Conservation (phyloP, 1,140 invertebrate species). For the Reticulitermes speratus region DNA sequence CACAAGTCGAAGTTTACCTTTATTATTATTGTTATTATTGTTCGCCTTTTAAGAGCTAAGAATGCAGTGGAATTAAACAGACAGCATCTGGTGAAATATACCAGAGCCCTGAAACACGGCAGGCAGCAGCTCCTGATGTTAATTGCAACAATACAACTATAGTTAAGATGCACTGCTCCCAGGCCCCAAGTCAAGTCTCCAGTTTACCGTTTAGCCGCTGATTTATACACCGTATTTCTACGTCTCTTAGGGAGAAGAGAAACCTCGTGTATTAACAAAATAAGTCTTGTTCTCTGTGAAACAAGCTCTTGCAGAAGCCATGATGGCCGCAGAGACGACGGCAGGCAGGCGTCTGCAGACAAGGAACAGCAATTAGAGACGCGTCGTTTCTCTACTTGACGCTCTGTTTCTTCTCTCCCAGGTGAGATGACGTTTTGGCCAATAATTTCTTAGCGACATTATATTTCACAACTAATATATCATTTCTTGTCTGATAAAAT, state of each 20-base stretch:
- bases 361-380: background rate
- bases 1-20: too few relatives aligned
- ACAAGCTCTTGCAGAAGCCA: background rate
- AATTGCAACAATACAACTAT: conserved; percentile 6
- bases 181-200: conserved; percentile 18
- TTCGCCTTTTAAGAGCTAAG: background rate
- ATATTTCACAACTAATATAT: too few relatives aligned
- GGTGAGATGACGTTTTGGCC: background rate
- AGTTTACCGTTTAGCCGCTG: conserved; percentile 21
- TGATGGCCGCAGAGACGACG: background rate
- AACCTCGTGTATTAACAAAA: background rate
- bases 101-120: background rate
- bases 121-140: background rate
- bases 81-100: conserved; percentile 2
- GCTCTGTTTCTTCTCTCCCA: background rate
- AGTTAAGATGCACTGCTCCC: conserved; percentile 25
- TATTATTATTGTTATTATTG: too few relatives aligned
- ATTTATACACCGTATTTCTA: conserved; percentile 25
- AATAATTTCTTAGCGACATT: too few relatives aligned
- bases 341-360: background rate
- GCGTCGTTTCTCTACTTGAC: background rate
- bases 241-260: conserved; percentile 1
- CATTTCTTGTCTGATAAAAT: too few relatives aligned
- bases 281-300: background rate
- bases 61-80: background rate